Evolutionary conservation across 35 echinoderm and acorn worm species (phyloP).

Genomic region (Nesometra sesokonis): DNA sequence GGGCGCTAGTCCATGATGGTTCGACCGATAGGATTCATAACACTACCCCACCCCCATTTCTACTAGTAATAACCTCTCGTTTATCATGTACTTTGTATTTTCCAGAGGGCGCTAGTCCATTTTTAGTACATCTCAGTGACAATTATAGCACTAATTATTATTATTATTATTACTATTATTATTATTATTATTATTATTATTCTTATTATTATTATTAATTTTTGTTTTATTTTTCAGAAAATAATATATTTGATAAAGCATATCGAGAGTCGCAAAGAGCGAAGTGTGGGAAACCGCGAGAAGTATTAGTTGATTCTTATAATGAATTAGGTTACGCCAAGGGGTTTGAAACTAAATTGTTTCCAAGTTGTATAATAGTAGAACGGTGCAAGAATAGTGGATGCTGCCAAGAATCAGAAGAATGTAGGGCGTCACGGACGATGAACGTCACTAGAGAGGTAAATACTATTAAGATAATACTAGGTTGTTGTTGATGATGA

Average conservation of each 20-base stretch:
- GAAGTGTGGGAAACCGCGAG: conserved; percentile 32
- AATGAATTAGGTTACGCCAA: conserved; percentile 47
- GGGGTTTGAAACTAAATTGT: conserved; percentile 32
- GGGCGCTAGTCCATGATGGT: too few species aligned
- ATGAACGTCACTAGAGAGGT: conserved; percentile 35
- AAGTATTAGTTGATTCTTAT: conserved; percentile 65
- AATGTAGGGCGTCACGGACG: conserved; percentile 39
- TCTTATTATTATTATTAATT: too few species aligned
- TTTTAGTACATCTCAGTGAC: too few species aligned
- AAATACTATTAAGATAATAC: conserved; percentile 7
- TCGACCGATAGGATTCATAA: too few species aligned
- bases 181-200: too few species aligned
- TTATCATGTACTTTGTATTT: too few species aligned
- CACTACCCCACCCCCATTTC: too few species aligned
- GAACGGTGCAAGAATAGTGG: conserved; percentile 65
- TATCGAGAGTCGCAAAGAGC: background rate
- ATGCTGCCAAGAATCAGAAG: conserved; percentile 67
- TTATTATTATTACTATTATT: too few species aligned
- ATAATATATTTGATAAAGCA: background rate
- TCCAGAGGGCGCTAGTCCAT: too few species aligned
- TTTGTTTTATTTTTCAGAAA: background rate
- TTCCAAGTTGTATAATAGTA: conserved; percentile 67
- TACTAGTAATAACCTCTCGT: too few species aligned
- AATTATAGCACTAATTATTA: too few species aligned
- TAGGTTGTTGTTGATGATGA: too few species aligned